These are phyloP conservation scores for Urocitellus parryii DNA, from an alignment of 2,113 vertebrate species.

Conservation along the genomic window DNA sequence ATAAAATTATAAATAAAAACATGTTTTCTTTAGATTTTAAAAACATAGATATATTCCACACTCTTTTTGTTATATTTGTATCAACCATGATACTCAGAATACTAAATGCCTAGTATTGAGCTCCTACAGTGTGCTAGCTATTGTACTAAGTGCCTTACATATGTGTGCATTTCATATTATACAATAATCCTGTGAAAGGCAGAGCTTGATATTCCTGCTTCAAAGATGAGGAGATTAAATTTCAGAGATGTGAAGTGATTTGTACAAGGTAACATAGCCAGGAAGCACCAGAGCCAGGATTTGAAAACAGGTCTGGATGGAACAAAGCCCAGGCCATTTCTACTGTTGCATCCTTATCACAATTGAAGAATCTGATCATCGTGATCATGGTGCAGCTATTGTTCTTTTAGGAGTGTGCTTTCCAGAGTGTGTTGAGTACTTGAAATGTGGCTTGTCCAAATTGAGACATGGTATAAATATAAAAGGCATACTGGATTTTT, in stretches of 20 bases:
- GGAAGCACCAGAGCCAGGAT: neutral
- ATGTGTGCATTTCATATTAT: neutral
- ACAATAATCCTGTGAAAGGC: neutral
- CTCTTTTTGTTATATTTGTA: neutral
- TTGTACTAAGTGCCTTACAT: neutral
- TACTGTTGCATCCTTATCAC: neutral
- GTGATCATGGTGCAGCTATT: neutral
- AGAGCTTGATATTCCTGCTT: neutral
- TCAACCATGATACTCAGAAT: neutral
- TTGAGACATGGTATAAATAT: neutral
- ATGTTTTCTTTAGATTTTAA: slow-evolving; percentile 20
- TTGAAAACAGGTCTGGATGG: neutral
- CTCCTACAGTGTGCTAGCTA: neutral
- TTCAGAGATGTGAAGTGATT: slow-evolving; percentile 45
- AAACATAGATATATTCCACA: neutral
- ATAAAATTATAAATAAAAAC: slow-evolving; percentile 8
- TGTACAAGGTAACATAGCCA: neutral
- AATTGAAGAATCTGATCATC: neutral
- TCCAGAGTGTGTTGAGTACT: neutral
- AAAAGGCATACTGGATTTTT: neutral
- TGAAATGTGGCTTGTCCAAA: neutral
- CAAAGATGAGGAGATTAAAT: neutral
- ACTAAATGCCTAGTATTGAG: neutral
- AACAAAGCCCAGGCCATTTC: neutral
- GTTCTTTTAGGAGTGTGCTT: neutral